These are phyloP conservation scores for Perca fluviatilis DNA, from an alignment of 2,113 vertebrate species.

Conservation along the genomic window DNA sequence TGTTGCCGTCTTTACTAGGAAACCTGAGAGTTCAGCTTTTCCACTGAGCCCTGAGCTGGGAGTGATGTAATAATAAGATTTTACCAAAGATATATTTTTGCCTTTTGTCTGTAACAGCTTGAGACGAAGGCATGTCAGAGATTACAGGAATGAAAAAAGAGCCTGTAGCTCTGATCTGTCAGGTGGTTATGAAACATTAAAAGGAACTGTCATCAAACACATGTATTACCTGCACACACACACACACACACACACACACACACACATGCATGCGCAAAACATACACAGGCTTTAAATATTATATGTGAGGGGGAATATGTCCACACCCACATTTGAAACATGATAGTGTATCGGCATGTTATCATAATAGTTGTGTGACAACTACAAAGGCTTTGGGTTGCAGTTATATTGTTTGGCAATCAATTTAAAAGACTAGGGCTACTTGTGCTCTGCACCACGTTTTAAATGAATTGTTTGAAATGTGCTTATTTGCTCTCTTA, in stretches of 20 bases:
- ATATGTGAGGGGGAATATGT: not conserved
- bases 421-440: not conserved
- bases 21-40: constrained; percentile 6
- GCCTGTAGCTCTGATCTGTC: constrained; percentile 12
- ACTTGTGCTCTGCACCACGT: not conserved
- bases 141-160: constrained; percentile 27
- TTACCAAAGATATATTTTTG: constrained; percentile 11
- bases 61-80: constrained; percentile 15
- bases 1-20: not conserved
- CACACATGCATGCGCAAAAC: not conserved
- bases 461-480: not conserved
- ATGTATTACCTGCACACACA: not conserved
- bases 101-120: constrained; percentile 3
- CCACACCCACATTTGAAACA: not conserved
- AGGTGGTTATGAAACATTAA: constrained; percentile 23
- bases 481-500: not conserved
- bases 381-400: not conserved
- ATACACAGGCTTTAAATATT: constrained; percentile 3
- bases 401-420: not conserved
- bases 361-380: not conserved
- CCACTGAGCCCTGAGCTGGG: not conserved
- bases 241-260: too few species aligned
- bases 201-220: not conserved
- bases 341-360: not conserved
- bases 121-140: not conserved